Conservation (phyloP, 2,113 vertebrate genomes). For the Sorex fumeus region DNA sequence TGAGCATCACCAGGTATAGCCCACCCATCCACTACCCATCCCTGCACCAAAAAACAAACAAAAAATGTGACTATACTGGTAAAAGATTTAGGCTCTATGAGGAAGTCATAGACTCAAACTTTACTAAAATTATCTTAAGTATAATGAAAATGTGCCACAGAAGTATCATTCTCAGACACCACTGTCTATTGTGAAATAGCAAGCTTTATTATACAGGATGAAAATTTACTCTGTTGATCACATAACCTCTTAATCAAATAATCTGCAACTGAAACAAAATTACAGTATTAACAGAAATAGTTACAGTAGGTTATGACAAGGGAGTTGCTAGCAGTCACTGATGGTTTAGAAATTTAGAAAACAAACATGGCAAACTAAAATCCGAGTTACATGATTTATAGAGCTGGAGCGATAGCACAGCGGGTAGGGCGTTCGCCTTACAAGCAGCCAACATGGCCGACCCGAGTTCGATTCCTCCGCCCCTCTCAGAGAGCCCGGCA, state of each 20-base stretch:
- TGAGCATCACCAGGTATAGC: no score
- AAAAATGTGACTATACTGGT: no score
- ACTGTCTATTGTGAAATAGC: background rate
- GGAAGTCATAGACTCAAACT: background rate
- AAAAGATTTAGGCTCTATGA: no score
- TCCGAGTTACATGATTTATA: background rate
- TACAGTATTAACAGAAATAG: background rate
- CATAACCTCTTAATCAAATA: constrained; percentile 43
- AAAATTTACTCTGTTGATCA: background rate
- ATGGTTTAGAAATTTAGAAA: background rate
- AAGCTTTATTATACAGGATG: background rate
- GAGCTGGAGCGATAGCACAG: no score
- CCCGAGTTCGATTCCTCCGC: no score
- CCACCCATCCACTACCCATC: no score
- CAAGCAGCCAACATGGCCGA: no score
- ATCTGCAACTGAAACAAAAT: constrained; percentile 22
- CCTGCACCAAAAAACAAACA: no score
- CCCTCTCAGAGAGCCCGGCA: no score
- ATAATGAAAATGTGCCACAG: background rate
- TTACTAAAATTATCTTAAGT: background rate
- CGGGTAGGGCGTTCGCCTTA: no score
- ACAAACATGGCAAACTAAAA: constrained; percentile 1
- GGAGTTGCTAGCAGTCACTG: background rate
- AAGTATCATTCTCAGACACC: constrained; percentile 12
- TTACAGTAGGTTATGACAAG: background rate